Conservation (phyloP, 2,113 vertebrate species). For the Hippocampus comes region DNA sequence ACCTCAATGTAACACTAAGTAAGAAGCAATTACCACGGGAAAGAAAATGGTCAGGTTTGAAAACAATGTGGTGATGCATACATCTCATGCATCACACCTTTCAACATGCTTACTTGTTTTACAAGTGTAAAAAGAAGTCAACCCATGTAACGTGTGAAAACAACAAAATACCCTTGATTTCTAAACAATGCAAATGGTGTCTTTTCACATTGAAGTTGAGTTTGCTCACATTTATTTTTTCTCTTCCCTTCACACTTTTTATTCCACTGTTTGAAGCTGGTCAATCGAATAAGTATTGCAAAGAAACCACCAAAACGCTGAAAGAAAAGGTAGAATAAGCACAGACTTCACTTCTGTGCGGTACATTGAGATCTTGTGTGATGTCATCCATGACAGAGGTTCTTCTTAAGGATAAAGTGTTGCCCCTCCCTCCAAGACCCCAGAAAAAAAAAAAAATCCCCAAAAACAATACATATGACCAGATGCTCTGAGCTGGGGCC, state of each 20-base stretch:
- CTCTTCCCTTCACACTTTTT: background rate
- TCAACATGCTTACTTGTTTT: too few species aligned
- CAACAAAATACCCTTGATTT: too few species aligned
- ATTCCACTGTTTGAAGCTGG: background rate
- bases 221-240: background rate
- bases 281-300: background rate
- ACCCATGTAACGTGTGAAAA: too few species aligned
- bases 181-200: too few species aligned
- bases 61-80: too few species aligned
- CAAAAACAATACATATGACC: background rate
- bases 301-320: background rate
- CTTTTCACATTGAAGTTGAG: too few species aligned
- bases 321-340: background rate
- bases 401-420: background rate
- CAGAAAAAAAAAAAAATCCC: background rate
- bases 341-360: background rate
- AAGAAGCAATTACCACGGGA: too few species aligned
- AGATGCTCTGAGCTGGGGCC: background rate
- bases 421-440: background rate
- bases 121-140: too few species aligned
- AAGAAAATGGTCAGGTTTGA: too few species aligned
- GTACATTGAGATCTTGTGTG: background rate
- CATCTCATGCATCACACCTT: too few species aligned
- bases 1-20: too few species aligned
- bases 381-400: background rate